phyloP scores from a whole-genome alignment of 2,113 vertebrate genomes.

The Menidia beryllina region DNA sequence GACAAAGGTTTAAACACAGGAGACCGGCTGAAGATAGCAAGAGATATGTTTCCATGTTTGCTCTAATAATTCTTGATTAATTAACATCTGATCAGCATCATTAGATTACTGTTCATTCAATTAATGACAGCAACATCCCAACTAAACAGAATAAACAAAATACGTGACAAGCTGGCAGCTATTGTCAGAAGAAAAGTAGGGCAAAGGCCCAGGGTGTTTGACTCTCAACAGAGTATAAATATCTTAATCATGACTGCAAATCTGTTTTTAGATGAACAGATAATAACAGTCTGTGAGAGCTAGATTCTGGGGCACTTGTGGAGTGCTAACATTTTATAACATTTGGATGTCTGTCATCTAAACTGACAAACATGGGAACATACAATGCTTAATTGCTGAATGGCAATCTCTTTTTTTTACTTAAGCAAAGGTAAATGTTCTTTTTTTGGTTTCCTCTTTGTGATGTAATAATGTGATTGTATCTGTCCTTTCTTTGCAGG shows the following conservation, averaged over 20 bases:
- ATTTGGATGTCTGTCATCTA: too few relatives aligned
- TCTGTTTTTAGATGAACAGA: not conserved
- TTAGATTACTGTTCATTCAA: too few relatives aligned
- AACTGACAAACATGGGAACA: not conserved
- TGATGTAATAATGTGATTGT: not conserved
- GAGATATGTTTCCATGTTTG: not conserved
- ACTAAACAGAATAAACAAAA: too few relatives aligned
- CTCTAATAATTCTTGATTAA: not conserved
- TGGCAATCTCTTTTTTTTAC: not conserved
- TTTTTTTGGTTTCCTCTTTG: too few relatives aligned
- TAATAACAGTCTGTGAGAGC: not conserved
- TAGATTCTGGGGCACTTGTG: not conserved
- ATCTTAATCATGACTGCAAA: not conserved
- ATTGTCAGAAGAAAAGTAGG: not conserved
- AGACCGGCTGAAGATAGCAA: not conserved
- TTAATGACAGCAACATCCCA: not conserved
- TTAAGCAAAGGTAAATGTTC: not conserved
- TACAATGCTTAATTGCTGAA: not conserved
- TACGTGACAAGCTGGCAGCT: not conserved
- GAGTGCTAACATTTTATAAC: too few relatives aligned
- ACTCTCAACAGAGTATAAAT: not conserved
- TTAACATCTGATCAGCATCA: too few relatives aligned
- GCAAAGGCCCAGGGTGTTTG: not conserved
- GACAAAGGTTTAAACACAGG: not conserved
- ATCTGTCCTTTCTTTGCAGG: constrained; percentile 43